phyloP scores from a whole-genome alignment of 2,113 vertebrate species.

The Narcine bancroftii region DNA sequence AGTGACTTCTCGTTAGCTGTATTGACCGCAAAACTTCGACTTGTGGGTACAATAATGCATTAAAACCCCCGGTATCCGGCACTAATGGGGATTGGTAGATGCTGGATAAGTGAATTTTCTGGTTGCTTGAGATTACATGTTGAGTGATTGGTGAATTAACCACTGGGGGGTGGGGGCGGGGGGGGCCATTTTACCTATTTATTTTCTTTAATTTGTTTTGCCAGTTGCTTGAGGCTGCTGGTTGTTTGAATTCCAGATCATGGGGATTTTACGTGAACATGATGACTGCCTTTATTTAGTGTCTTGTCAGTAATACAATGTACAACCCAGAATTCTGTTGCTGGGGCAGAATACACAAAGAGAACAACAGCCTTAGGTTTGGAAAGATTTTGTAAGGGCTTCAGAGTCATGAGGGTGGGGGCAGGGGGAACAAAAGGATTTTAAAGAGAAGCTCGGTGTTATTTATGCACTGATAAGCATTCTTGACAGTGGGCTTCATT shows the following conservation, averaged over 20 bases:
- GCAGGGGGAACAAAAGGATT: neutral
- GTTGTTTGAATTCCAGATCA: too few species aligned
- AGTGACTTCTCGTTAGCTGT: conserved; percentile 42
- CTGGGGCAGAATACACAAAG: neutral
- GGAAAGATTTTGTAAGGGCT: neutral
- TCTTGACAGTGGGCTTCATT: neutral
- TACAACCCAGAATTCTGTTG: neutral
- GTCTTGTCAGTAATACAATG: neutral
- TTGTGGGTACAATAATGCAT: neutral
- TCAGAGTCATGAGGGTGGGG: too few species aligned
- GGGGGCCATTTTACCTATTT: too few species aligned
- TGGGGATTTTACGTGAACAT: too few species aligned
- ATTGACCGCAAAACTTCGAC: neutral
- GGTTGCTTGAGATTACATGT: too few species aligned
- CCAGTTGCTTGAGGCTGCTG: too few species aligned
- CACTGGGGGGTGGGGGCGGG: too few species aligned
- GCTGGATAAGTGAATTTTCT: too few species aligned
- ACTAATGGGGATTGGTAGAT: too few species aligned
- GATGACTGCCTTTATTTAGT: neutral
- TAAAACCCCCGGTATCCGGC: too few species aligned
- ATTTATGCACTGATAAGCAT: neutral
- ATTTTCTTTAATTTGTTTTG: too few species aligned
- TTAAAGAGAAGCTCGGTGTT: neutral
- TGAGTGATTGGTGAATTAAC: too few species aligned
- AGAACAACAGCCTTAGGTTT: neutral